These are phyloP conservation scores for Montipora foliosa DNA, from an alignment of 64 coral and sea anemone species.

Conservation along the genomic window DNA sequence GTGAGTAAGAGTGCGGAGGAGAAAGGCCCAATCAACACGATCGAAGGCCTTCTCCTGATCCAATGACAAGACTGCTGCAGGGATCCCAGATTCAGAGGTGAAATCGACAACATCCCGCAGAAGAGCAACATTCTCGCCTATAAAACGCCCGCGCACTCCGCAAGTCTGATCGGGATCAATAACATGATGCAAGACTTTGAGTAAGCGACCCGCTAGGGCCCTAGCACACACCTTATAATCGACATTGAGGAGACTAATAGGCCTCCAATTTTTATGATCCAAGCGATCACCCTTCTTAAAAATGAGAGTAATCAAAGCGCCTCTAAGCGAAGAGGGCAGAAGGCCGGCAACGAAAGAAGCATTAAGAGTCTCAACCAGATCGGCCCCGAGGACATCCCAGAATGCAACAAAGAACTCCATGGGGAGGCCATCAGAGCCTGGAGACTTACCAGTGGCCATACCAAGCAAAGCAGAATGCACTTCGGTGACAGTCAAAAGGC, in stretches of 20 bases:
- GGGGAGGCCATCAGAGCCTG: not conserved
- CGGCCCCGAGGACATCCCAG: not conserved
- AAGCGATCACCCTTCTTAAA: not conserved
- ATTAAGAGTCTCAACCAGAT: too few relatives aligned
- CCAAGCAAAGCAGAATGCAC: not conserved
- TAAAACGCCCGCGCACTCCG: conserved; percentile 10
- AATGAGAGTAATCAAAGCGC: not conserved
- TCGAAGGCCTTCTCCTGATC: conserved; percentile 72
- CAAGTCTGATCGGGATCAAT: conserved; percentile 29
- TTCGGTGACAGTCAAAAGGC: too few relatives aligned
- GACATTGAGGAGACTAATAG: conserved; percentile 1
- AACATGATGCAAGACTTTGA: not conserved
- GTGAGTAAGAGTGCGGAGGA: not conserved
- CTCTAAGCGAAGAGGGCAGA: too few relatives aligned
- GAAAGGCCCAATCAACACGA: conserved; percentile 36
- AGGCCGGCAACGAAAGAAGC: too few relatives aligned
- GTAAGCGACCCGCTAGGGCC: not conserved
- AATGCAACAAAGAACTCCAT: not conserved
- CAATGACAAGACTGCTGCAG: conserved; percentile 12
- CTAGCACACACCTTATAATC: conserved; percentile 27
- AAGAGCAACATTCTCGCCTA: conserved; percentile 47
- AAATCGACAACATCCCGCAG: conserved; percentile 8
- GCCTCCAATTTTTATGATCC: not conserved
- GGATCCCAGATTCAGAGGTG: not conserved
- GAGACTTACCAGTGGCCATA: not conserved